Percentiles rank a stretch among this genome's conserved stretches.
Evolutionary conservation across 2,797 vertebrate species (phyloP).

Genomic region (Aulostomus chinensis): DNA sequence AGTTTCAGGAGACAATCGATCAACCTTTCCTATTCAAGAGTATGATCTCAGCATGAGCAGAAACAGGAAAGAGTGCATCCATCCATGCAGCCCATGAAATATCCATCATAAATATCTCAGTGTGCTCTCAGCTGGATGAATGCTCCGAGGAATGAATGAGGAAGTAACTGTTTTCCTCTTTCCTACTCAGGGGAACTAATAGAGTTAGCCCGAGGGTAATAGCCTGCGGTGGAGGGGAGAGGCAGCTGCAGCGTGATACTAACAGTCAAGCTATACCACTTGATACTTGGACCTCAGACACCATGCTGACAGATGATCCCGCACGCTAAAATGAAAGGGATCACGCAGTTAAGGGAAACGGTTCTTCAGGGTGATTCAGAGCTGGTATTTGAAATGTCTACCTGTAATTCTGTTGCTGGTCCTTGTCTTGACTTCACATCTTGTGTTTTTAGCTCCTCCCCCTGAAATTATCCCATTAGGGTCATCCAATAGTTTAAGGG

Average conservation of each 20-base stretch:
- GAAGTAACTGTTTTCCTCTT: conserved; percentile 41
- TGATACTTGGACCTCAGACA: conserved; percentile 35
- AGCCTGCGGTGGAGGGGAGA: conserved; percentile 40
- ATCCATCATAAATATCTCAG: conserved; percentile 56
- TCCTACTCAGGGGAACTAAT: conserved; percentile 53
- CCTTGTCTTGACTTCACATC: no score
- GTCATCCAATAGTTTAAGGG: no score
- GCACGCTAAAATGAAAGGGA: neutral
- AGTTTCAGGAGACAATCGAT: neutral
- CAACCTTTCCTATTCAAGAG: neutral
- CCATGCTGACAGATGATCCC: conserved; percentile 12
- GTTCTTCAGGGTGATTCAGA: no score
- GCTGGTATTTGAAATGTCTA: neutral
- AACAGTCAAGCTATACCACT: conserved; percentile 34
- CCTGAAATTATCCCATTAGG: no score
- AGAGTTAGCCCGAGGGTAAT: conserved; percentile 55
- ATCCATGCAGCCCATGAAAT: conserved; percentile 44
- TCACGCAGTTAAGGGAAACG: neutral
- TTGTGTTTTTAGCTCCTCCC: no score
- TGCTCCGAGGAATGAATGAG: conserved; percentile 46
- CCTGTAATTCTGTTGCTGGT: no score
- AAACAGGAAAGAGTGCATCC: conserved; percentile 25
- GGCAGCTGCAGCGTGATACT: conserved; percentile 24
- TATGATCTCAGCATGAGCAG: conserved; percentile 13
- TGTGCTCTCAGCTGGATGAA: conserved; percentile 39